These are phyloP conservation scores for Eretmochelys imbricata DNA, from an alignment of 2,113 vertebrate species.

Conservation along the genomic window DNA sequence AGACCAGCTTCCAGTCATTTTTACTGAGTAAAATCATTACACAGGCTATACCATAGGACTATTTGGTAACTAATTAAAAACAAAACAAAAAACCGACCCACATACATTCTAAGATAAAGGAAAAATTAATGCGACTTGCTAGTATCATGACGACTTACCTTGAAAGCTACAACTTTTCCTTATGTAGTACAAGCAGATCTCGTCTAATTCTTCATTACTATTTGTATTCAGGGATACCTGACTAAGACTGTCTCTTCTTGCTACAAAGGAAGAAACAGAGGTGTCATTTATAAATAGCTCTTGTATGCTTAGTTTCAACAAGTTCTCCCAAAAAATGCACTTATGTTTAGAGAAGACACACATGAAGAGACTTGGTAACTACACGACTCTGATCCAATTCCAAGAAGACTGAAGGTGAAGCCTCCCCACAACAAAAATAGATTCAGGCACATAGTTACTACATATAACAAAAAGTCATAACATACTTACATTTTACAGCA, in stretches of 20 bases:
- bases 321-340: neutral
- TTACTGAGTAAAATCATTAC: neutral
- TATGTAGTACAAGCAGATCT: slow-evolving; percentile 92
- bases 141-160: slow-evolving; percentile 78
- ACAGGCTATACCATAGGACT: neutral
- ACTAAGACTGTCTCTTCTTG: slow-evolving; percentile 54
- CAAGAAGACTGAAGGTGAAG: neutral
- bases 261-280: slow-evolving; percentile 50
- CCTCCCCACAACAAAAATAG: neutral
- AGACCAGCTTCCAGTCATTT: neutral
- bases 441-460: neutral
- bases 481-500: neutral
- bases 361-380: neutral
- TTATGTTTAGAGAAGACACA: neutral
- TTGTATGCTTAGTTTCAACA: neutral
- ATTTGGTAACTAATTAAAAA: neutral
- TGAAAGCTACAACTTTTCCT: slow-evolving; percentile 85
- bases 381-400: neutral
- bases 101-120: neutral
- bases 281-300: neutral
- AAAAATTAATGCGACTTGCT: neutral
- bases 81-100: too few species aligned
- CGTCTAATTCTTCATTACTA: slow-evolving; percentile 75
- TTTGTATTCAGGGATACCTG: neutral
- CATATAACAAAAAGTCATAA: neutral